phyloP scores from a whole-genome alignment of 2,113 vertebrate species.

The Laticauda colubrina region DNA sequence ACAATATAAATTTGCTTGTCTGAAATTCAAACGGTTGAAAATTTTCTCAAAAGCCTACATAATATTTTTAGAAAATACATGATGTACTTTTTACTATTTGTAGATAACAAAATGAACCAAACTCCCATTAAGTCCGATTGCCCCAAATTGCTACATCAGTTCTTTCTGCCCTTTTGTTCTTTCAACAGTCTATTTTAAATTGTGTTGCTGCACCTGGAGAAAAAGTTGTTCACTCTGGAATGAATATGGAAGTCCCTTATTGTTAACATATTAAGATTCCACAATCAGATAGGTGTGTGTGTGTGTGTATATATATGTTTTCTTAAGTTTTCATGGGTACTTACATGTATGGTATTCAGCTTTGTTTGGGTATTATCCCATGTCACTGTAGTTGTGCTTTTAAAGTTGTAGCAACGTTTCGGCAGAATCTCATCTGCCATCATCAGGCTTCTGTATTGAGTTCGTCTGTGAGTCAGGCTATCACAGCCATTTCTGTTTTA shows the following conservation, averaged over 20 bases:
- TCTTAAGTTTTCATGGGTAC: too few relatives aligned
- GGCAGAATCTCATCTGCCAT: too few relatives aligned
- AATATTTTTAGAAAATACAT: neutral
- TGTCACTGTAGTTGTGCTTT: too few relatives aligned
- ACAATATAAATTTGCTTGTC: neutral
- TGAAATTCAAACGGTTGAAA: neutral
- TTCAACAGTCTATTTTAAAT: neutral
- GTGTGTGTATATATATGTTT: too few relatives aligned
- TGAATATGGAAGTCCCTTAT: neutral
- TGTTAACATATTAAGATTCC: neutral
- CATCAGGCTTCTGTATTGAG: too few relatives aligned
- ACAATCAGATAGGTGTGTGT: neutral
- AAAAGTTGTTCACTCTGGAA: neutral
- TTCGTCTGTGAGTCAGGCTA: too few relatives aligned
- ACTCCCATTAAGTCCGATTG: neutral
- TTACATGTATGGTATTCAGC: too few relatives aligned
- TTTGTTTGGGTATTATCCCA: too few relatives aligned
- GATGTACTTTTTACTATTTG: neutral
- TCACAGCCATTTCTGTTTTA: too few relatives aligned
- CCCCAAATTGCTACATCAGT: neutral
- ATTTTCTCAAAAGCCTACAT: constrained; percentile 12
- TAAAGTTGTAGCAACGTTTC: too few relatives aligned
- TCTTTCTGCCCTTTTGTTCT: neutral
- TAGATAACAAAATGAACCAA: neutral
- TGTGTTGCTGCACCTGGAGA: neutral